Conservation (phyloP, 2,888 invertebrate species). For the Eupithecia abbreviata region DNA sequence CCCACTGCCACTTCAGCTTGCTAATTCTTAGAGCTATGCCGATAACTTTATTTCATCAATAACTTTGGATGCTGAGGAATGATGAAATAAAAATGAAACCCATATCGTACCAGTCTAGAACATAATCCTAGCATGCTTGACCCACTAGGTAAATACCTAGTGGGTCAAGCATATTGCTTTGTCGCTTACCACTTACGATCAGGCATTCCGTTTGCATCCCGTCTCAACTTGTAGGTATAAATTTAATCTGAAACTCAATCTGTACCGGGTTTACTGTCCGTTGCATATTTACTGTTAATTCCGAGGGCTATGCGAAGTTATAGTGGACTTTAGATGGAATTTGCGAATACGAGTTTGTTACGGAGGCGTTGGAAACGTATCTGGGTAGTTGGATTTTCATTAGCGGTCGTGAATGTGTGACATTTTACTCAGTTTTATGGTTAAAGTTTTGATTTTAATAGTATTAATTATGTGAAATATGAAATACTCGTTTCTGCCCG, state of each 20-base stretch:
- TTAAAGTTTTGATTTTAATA: neutral
- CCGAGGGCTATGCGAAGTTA: constrained; percentile 12
- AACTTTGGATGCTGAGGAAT: no score
- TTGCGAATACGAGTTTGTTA: constrained; percentile 37
- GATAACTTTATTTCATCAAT: no score
- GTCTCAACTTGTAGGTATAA: neutral
- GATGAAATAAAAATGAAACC: no score
- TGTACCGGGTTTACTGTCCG: constrained; percentile 1
- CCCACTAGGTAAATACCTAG: neutral
- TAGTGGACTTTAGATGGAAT: constrained; percentile 30
- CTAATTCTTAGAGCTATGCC: no score
- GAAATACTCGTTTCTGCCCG: no score
- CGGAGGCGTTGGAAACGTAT: constrained; percentile 12
- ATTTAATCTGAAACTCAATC: constrained; percentile 11
- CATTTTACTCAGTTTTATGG: neutral
- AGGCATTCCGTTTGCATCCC: neutral
- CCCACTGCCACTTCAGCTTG: no score
- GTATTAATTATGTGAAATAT: no score
- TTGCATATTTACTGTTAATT: constrained; percentile 14
- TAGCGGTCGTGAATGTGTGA: neutral
- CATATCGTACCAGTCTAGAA: no score
- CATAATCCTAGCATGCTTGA: neutral
- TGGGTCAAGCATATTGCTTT: no score
- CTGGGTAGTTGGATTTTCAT: constrained; percentile 1
- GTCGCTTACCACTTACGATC: neutral